phyloP scores from a whole-genome alignment of 2,113 vertebrate species.

The Anoplopoma fimbria region DNA sequence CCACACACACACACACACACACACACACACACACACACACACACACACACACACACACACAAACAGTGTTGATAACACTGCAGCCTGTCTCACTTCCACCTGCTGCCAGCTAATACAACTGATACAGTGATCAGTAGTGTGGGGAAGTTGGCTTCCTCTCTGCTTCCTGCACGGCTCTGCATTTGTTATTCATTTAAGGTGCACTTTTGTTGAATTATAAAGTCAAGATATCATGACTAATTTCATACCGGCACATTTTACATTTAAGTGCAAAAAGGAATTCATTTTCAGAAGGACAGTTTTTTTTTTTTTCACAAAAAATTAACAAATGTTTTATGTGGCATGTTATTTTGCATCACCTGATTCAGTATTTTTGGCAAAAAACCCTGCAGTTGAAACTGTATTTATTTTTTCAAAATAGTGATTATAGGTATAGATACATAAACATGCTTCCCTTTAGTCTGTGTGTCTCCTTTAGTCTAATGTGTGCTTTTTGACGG shows the following conservation, averaged over 20 bases:
- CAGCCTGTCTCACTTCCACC: constrained; percentile 10
- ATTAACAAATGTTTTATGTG: background rate
- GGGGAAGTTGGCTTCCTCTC: background rate
- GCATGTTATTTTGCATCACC: background rate
- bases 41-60: constrained; percentile 32
- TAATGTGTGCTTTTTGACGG: background rate
- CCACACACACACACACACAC: constrained; percentile 35
- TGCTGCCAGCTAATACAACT: constrained; percentile 14
- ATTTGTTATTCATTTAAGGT: background rate
- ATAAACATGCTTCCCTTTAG: background rate
- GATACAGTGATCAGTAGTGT: constrained; percentile 16
- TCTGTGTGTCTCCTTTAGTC: background rate
- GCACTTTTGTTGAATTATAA: background rate
- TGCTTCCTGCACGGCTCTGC: background rate
- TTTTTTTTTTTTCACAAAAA: too few species aligned
- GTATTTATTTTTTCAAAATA: too few species aligned
- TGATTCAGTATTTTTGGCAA: background rate
- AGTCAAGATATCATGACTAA: background rate
- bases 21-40: constrained; percentile 23
- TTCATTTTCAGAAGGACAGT: too few species aligned
- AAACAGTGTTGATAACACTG: constrained; percentile 8
- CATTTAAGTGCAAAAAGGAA: too few species aligned
- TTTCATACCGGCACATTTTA: background rate
- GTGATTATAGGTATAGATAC: background rate
- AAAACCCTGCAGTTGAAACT: background rate